Conservation (phyloP, 2,113 vertebrate genomes). For the Ochotona princeps region DNA sequence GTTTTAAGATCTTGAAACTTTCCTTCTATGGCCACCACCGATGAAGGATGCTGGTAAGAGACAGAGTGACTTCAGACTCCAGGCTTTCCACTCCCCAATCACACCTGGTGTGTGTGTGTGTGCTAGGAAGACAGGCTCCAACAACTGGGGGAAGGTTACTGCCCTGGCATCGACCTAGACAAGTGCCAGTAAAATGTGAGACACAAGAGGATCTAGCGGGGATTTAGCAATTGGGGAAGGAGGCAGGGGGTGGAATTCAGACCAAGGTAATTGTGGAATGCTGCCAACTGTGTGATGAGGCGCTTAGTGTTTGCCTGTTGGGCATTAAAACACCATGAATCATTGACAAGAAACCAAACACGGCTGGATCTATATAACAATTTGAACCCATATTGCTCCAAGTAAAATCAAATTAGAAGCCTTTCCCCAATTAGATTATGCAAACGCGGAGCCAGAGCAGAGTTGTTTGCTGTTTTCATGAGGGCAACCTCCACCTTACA, state of each 20-base stretch:
- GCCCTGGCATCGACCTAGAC: neutral
- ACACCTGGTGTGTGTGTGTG: neutral
- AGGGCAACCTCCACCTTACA: slow-evolving; percentile 1
- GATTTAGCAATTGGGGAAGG: neutral
- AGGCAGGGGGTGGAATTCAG: neutral
- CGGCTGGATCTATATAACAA: slow-evolving; percentile 43
- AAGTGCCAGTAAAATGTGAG: neutral
- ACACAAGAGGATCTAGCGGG: too few species aligned
- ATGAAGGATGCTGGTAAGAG: rapidly evolving
- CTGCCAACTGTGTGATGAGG: neutral
- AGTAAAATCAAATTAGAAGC: slow-evolving; percentile 77
- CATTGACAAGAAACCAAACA: slow-evolving; percentile 81
- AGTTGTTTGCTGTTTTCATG: neutral
- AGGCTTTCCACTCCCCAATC: neutral
- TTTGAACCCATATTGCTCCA: slow-evolving; percentile 64
- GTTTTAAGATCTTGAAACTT: neutral
- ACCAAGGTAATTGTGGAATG: neutral
- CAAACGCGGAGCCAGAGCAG: neutral
- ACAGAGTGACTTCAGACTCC: rapidly evolving
- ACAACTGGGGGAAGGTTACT: neutral
- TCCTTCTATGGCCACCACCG: neutral
- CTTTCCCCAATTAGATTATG: slow-evolving; percentile 63
- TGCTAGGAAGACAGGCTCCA: neutral
- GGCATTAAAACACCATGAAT: slow-evolving; percentile 71
- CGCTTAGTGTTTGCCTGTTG: neutral